A percentile compares a stretch with the other conserved stretches of the same genome.
These are phyloP conservation scores for Chalcis sispes DNA, from an alignment of 2,888 invertebrate species.

Conservation along the genomic window DNA sequence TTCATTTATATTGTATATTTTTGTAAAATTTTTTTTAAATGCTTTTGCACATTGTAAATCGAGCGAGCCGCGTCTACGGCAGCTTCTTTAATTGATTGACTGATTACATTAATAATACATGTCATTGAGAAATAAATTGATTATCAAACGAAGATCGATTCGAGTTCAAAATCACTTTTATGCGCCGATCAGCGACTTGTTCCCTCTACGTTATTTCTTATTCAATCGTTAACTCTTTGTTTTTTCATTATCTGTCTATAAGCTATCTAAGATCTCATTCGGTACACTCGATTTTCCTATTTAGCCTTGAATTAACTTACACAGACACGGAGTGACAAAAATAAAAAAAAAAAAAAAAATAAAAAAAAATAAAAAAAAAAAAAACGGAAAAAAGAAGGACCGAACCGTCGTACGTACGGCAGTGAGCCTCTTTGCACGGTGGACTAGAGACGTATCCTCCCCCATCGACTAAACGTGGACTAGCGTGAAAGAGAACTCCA, in stretches of 20 bases:
- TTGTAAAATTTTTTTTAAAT: slow-evolving; percentile 32
- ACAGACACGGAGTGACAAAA: slow-evolving; percentile 20
- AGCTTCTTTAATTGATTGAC: slow-evolving; percentile 30
- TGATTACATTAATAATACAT: neutral
- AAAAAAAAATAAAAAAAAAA: slow-evolving; percentile 40
- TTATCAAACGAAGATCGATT: slow-evolving; percentile 46
- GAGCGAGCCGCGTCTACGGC: slow-evolving; percentile 7
- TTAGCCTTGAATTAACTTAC: slow-evolving; percentile 14
- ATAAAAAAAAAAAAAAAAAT: slow-evolving; percentile 41
- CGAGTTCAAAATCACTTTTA: slow-evolving; percentile 34
- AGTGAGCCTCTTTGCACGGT: slow-evolving; percentile 44
- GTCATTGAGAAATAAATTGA: slow-evolving; percentile 35
- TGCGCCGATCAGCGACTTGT: slow-evolving; percentile 29
- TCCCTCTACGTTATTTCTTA: slow-evolving; percentile 7
- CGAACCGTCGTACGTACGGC: slow-evolving; percentile 33
- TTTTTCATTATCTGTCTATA: neutral
- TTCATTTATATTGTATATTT: too few relatives aligned
- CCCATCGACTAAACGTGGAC: slow-evolving; percentile 46
- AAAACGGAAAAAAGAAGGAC: slow-evolving; percentile 39
- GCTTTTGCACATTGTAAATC: slow-evolving; percentile 15
- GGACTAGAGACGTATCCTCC: slow-evolving; percentile 50
- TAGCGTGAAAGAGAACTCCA: slow-evolving; percentile 48
- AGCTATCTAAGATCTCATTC: slow-evolving; percentile 22
- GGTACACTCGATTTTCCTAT: slow-evolving; percentile 32
- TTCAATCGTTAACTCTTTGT: neutral